These are phyloP conservation scores for Blera fallax DNA, from an alignment of 2,888 invertebrate genomes.

Conservation along the genomic window DNA sequence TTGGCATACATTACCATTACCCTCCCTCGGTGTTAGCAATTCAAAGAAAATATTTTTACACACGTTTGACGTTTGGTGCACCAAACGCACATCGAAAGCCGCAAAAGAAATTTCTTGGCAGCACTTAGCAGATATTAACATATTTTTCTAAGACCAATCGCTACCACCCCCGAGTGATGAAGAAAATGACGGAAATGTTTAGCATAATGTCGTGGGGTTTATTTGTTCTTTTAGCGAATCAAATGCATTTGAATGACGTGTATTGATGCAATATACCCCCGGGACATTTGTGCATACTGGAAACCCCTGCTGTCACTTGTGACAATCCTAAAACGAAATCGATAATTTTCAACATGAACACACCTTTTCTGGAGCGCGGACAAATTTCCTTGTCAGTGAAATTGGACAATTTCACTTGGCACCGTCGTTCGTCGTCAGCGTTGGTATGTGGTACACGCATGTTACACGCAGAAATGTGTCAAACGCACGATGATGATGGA, in stretches of 20 bases:
- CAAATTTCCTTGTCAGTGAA: slow-evolving; percentile 55
- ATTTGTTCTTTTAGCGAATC: neutral
- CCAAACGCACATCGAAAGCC: neutral
- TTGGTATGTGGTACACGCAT: slow-evolving; percentile 66
- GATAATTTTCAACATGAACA: slow-evolving; percentile 18
- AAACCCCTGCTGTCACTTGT: slow-evolving; percentile 18
- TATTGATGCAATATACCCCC: slow-evolving; percentile 49
- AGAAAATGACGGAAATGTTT: slow-evolving; percentile 51
- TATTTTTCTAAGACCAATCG: slow-evolving; percentile 13
- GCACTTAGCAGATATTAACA: slow-evolving; percentile 35
- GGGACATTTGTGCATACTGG: neutral
- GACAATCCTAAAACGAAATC: slow-evolving; percentile 13
- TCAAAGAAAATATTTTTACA: slow-evolving; percentile 42
- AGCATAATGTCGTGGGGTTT: slow-evolving; percentile 24
- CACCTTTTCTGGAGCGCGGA: slow-evolving; percentile 50
- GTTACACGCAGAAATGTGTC: slow-evolving; percentile 63
- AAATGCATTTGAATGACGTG: slow-evolving; percentile 21
- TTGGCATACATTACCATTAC: slow-evolving; percentile 18
- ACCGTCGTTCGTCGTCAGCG: neutral
- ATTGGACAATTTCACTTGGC: slow-evolving; percentile 61
- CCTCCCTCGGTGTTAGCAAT: slow-evolving; percentile 3
- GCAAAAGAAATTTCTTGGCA: slow-evolving; percentile 6
- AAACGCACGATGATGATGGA: slow-evolving; percentile 49
- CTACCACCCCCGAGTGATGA: neutral
- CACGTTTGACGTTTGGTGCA: slow-evolving; percentile 20